Evolutionary conservation across 2,113 vertebrate genomes (phyloP), one percentile per base, ranked within the genome.

Genomic region (Machaerirhynchus nigripectus): DNA sequence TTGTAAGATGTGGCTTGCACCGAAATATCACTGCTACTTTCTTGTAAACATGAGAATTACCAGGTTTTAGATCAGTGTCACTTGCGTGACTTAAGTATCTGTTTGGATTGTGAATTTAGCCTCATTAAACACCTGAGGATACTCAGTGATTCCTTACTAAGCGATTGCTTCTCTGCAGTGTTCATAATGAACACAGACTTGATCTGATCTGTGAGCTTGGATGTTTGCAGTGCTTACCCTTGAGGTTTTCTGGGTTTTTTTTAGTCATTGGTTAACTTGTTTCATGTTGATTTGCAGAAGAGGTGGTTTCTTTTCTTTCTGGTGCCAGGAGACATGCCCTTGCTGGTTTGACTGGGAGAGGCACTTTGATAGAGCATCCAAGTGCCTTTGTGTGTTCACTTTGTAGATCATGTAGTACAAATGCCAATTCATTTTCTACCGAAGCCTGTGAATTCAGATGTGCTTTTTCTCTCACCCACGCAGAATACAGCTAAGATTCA

Each of bases 281-380:
- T 94, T 81, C 39, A 11, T 40, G 80, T 68, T 74, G 80, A 60
- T 95, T 81, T 92, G 91, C 86, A 95, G 93, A 60, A 90, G 90
- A 77, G 91, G 93, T 74, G 91, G 55, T 59, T 47, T 46, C 60
- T 75, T 88, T 67, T 9, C 71, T 71, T 49, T 60, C 63, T 70
- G 52, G n/a, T 90, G 82, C 90, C 90, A 90, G 84, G 39, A 95
- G 95, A 94, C 93, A 18, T 86, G 96, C 90, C 95, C 88, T 95
- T 95, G 95, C 93, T 94, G 93, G 95, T 93, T 61, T 78, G 87
- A 37, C 95, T 93, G 95, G 90, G 92, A 93, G 93, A 92, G 92
- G 95, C 93, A 77, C 86, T 90, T 14, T 75, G 93, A 64, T 75
- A 88, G 79, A 90, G 85, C 85, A 78, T 78, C 88, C 80, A 6